A percentile compares a stretch with the other conserved stretches of the same genome.
phyloP scores from a whole-genome alignment of 2,797 vertebrate genomes.

The Leptatherina wallacei region DNA sequence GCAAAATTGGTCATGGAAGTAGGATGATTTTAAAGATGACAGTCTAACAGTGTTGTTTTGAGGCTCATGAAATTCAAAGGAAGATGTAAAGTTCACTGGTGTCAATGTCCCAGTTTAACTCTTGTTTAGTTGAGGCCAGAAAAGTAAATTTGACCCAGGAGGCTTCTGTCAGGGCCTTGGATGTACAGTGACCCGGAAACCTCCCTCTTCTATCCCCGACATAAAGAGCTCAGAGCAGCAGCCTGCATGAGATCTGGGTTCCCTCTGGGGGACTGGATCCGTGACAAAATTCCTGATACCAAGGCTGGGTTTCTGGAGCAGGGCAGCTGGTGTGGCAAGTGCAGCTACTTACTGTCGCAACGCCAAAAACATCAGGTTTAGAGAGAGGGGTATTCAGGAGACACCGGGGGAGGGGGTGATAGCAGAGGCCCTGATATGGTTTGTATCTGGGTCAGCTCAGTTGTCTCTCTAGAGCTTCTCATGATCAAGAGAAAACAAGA shows the following conservation, averaged over 20 bases:
- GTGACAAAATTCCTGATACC: slow-evolving; percentile 74
- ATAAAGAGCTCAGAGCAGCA: slow-evolving; percentile 72
- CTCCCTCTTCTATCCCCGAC: slow-evolving; percentile 66
- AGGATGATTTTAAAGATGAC: background rate
- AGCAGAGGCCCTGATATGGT: slow-evolving; percentile 43
- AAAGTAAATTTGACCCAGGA: slow-evolving; percentile 60
- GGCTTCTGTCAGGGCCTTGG: slow-evolving; percentile 53
- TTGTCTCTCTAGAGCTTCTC: slow-evolving; percentile 53
- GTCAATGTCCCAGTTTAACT: slow-evolving; percentile 53
- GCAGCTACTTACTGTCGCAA: slow-evolving; percentile 66
- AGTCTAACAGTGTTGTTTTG: slow-evolving; percentile 2
- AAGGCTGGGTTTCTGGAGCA: slow-evolving; percentile 67
- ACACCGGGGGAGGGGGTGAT: slow-evolving; percentile 24
- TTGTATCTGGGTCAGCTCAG: slow-evolving; percentile 66
- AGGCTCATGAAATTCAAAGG: slow-evolving; percentile 24
- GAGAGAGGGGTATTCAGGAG: slow-evolving; percentile 53
- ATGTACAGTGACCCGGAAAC: slow-evolving; percentile 80
- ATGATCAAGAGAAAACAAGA: slow-evolving; percentile 35
- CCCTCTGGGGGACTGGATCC: slow-evolving; percentile 71
- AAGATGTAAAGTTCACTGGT: slow-evolving; percentile 36
- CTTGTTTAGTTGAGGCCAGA: slow-evolving; percentile 44
- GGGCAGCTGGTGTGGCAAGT: slow-evolving; percentile 74
- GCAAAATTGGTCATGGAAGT: background rate
- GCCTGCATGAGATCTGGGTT: slow-evolving; percentile 72
- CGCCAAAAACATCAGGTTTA: slow-evolving; percentile 70